Evolutionary conservation across 2,888 invertebrate species (phyloP).

Genomic region (Podabrus alpinus): DNA sequence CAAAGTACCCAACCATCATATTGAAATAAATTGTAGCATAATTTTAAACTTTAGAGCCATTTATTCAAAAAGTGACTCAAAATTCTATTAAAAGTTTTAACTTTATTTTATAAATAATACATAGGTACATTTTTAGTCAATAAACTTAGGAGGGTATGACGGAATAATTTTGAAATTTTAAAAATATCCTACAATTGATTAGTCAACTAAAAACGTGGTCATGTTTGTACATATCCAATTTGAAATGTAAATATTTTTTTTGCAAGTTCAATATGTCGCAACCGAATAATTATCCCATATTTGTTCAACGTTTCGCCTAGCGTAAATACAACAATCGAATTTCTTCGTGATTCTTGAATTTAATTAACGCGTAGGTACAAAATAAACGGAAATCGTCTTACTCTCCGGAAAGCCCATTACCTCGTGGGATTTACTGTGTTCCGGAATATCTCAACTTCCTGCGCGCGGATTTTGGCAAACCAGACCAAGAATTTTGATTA

Average conservation of each 20-base stretch:
- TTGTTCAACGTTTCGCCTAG: neutral
- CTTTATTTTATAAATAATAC: constrained; percentile 25
- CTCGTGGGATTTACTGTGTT: constrained; percentile 22
- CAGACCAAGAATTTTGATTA: neutral
- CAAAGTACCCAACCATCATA: neutral
- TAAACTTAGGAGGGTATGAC: neutral
- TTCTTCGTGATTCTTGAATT: constrained; percentile 37
- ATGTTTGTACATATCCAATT: neutral
- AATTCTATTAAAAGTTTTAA: constrained; percentile 28
- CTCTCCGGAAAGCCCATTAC: constrained; percentile 28
- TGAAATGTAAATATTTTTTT: neutral
- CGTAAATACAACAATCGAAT: constrained; percentile 32
- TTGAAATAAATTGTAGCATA: constrained; percentile 22
- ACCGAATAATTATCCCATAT: neutral
- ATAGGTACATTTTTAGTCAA: neutral
- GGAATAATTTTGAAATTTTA: neutral
- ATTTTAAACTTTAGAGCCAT: constrained; percentile 22
- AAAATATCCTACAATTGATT: neutral
- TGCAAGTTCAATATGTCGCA: neutral
- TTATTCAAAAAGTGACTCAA: constrained; percentile 19
- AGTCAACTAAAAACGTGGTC: neutral
- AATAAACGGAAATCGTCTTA: constrained; percentile 26
- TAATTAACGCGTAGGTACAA: constrained; percentile 32
- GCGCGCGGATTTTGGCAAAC: constrained; percentile 14
- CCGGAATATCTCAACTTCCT: constrained; percentile 29